A percentile compares a stretch with the other conserved stretches of the same genome.
These are phyloP conservation scores for Xestobium rufovillosum DNA, from an alignment of 2,888 invertebrate genomes.

Conservation along the genomic window DNA sequence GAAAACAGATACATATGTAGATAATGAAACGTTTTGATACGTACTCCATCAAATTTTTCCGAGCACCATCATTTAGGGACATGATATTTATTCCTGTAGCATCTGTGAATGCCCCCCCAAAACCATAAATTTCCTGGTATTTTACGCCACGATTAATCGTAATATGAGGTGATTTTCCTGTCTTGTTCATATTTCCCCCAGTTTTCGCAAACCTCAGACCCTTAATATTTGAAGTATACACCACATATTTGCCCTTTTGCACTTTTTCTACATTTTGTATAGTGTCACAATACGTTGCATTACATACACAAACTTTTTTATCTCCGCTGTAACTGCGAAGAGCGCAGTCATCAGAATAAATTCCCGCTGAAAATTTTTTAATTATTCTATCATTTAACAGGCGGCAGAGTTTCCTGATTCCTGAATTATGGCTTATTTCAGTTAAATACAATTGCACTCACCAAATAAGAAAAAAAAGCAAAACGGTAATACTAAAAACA, in stretches of 20 bases:
- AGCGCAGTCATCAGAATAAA: no score
- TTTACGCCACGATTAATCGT: conserved; percentile 33
- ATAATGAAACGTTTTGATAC: no score
- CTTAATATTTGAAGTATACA: conserved; percentile 40
- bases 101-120: conserved; percentile 80
- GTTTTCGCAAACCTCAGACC: conserved; percentile 51
- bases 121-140: conserved; percentile 66
- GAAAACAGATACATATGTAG: no score
- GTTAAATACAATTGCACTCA: no score
- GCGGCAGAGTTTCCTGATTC: no score
- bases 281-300: conserved; percentile 42
- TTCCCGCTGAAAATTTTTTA: no score
- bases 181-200: conserved; percentile 37
- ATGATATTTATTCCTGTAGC: conserved; percentile 38
- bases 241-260: conserved; percentile 25
- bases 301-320: conserved; percentile 44
- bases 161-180: conserved; percentile 19
- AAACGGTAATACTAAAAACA: no score
- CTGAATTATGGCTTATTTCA: no score
- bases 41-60: not conserved
- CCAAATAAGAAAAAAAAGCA: no score
- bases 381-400: no score
- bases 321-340: no score
- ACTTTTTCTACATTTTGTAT: conserved; percentile 28
- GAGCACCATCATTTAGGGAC: not conserved